These are phyloP conservation scores for Steinernema carpocapsae DNA, from an alignment of 2,888 invertebrate genomes.

Conservation along the genomic window DNA sequence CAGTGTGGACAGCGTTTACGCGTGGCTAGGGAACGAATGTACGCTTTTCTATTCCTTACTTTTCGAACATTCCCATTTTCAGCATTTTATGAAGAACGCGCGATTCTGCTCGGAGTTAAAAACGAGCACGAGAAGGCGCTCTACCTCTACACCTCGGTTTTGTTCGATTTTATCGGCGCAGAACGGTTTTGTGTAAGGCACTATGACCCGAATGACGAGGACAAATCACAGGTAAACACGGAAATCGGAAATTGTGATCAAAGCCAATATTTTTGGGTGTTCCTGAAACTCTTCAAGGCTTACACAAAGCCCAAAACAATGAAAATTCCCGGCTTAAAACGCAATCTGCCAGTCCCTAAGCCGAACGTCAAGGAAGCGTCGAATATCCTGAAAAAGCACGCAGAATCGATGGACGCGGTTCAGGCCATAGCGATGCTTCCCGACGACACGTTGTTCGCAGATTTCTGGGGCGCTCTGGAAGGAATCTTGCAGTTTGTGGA, in stretches of 20 bases:
- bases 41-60: conserved; percentile 13
- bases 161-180: conserved; percentile 83
- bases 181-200: conserved; percentile 78
- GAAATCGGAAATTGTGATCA: conserved; percentile 25
- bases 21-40: conserved; percentile 57
- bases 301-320: conserved; percentile 73
- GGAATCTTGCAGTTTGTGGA: conserved; percentile 82
- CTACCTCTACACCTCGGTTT: conserved; percentile 85
- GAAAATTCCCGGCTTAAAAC: conserved; percentile 34
- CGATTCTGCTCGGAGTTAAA: conserved; percentile 87
- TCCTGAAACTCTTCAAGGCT: conserved; percentile 75
- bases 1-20: conserved; percentile 57
- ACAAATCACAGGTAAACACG: conserved; percentile 55
- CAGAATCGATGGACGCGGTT: conserved; percentile 81
- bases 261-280: conserved; percentile 72
- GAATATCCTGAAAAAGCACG: conserved; percentile 81
- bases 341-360: conserved; percentile 70
- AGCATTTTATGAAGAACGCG: conserved; percentile 87
- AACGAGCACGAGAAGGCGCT: conserved; percentile 90
- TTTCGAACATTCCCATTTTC: conserved; percentile 44
- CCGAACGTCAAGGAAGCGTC: conserved; percentile 83
- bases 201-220: conserved; percentile 56
- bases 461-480: conserved; percentile 75
- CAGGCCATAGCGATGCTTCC: conserved; percentile 81
- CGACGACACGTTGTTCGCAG: conserved; percentile 79